Base-by-base conservation (phyloP, 2,888 invertebrate species). In the Agelastica alni region DNA sequence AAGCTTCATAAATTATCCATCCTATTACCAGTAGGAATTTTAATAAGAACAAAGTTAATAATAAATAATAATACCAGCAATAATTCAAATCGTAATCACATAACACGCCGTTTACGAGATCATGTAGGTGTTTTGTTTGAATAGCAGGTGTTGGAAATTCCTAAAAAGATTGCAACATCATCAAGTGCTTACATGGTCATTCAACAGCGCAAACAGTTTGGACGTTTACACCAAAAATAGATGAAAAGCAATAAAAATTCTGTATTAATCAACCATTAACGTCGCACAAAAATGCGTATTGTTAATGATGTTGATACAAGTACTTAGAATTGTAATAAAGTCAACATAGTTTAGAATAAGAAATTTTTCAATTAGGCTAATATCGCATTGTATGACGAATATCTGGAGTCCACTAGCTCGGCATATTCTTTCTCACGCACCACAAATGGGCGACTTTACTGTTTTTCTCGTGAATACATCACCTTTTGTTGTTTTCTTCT, bases 341-440 rank as follows among this genome's bases (percentile, higher is more conserved):
- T 37, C 36, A 9, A 39, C 39, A 31, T 47, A 37, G 47, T 37
- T 44, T 31, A 44, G 26, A 36, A 34, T 6, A 14, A 30, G 37
- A 48, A 48, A 28, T 30, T 48, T 39, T 48, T 47, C 37, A 47
- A 47, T 47, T 47, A 47, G 36, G 47, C 31, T 37, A 37, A 47
- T 47, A 47, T 37, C 28, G 28, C 39, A 31, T 48, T 48, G 48
- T 48, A 48, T 39, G 39, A 48, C 48, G 31, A 48, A 39, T 48
- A 48, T 48, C 30, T 30, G 39, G 7, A 39, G 18, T 16, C 17
- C 7, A 9, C 6, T 28, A n/a, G 14, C 13, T 16, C 4, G 14
- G 12, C 28, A 43, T 10, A 28, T 16, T 17, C 31, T 39, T 48
- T 48, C 48, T 48, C 48, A 48, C 48, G 48, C 17, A 30, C 48